Evolutionary conservation across 2,113 vertebrate species (phyloP).

Genomic region (Pluvianellus socialis): DNA sequence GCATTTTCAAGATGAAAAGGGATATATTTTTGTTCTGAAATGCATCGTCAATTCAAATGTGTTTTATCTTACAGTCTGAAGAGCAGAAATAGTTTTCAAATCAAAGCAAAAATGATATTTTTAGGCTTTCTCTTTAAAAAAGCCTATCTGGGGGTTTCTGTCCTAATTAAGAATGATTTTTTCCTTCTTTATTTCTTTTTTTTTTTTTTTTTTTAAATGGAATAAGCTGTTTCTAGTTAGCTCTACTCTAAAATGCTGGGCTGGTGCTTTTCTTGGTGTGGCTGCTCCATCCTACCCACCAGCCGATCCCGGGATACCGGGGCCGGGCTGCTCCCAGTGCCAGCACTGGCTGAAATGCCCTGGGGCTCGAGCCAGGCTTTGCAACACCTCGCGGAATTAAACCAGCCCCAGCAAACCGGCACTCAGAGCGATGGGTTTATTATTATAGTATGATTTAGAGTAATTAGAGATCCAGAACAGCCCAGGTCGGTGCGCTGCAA

Average conservation of each 20-base stretch:
- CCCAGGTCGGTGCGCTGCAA: accelerated
- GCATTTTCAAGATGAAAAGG: background rate
- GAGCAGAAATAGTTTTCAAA: conserved; percentile 28
- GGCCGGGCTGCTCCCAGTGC: accelerated
- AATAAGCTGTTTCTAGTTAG: background rate
- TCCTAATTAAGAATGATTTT: conserved; percentile 1
- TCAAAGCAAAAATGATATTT: conserved; percentile 7
- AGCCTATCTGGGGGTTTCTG: background rate
- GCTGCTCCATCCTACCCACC: background rate
- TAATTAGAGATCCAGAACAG: background rate
- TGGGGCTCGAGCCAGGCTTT: background rate
- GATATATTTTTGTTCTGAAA: background rate
- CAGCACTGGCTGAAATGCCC: background rate
- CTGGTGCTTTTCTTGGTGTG: background rate
- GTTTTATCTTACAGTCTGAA: conserved; percentile 24
- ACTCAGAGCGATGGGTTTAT: too few relatives aligned
- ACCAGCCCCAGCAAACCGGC: background rate
- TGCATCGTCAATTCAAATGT: conserved; percentile 4
- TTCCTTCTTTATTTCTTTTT: too few relatives aligned
- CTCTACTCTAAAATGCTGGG: background rate
- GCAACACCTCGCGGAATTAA: background rate
- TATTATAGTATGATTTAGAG: background rate
- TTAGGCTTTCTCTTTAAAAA: conserved; percentile 11
- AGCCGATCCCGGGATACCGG: accelerated
- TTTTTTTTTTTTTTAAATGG: background rate